phyloP scores from a whole-genome alignment of 2,888 invertebrate genomes.

The Rambutsinella grinnellia region DNA sequence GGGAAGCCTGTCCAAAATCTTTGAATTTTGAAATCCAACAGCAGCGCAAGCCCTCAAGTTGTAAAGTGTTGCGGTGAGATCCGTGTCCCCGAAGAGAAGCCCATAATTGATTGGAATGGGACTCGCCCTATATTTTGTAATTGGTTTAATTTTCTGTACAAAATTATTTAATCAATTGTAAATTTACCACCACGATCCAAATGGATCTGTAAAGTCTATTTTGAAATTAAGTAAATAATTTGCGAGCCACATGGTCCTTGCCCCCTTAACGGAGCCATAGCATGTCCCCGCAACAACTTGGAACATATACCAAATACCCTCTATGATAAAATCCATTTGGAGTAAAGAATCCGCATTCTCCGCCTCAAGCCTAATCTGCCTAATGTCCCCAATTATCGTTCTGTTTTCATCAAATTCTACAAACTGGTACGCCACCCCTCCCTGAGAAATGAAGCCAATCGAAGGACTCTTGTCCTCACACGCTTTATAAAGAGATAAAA shows the following conservation, averaged over 20 bases:
- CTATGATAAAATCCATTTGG: constrained; percentile 9
- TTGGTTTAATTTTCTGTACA: background rate
- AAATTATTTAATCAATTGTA: background rate
- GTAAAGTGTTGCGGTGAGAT: constrained; percentile 3
- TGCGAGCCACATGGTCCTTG: constrained; percentile 11
- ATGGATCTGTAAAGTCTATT: constrained; percentile 19
- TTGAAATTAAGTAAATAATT: constrained; percentile 9
- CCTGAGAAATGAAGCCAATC: too few species aligned
- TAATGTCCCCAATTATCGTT: too few species aligned
- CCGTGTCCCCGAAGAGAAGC: constrained; percentile 15
- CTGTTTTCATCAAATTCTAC: too few species aligned
- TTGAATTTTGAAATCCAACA: background rate
- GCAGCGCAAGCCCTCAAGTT: constrained; percentile 20
- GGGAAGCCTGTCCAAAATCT: constrained; percentile 4
- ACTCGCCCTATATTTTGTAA: background rate
- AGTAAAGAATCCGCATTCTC: constrained; percentile 10
- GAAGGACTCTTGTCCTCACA: too few species aligned
- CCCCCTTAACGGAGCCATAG: background rate
- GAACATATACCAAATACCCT: constrained; percentile 34
- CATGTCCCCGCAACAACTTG: constrained; percentile 6
- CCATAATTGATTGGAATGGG: constrained; percentile 16
- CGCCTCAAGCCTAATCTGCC: too few species aligned
- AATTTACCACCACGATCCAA: constrained; percentile 8
- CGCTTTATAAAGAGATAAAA: too few species aligned
- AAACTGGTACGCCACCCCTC: too few species aligned